These are phyloP conservation scores for Galago senegalensis DNA, from an alignment of 2,797 vertebrate genomes.

Conservation along the genomic window DNA sequence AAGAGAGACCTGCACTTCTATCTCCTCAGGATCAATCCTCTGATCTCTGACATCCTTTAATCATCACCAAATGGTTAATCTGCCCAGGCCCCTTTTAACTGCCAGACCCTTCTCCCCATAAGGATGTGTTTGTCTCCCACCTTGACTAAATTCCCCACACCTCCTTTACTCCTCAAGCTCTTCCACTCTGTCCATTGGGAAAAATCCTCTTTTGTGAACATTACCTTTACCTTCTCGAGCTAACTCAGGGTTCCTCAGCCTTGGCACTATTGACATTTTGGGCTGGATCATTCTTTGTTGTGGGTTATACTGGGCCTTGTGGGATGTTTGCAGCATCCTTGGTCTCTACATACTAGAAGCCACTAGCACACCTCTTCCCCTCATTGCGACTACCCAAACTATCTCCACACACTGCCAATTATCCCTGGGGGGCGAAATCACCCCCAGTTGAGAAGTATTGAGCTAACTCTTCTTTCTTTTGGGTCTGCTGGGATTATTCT, in stretches of 20 bases:
- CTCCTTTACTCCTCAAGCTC: not conserved
- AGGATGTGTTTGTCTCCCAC: not conserved
- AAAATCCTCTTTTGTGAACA: not conserved
- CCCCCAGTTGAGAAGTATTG: not conserved
- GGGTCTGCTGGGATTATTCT: not conserved
- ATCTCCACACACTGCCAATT: not conserved
- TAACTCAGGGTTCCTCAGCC: not conserved
- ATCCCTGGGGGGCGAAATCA: not conserved
- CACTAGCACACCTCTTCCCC: not conserved
- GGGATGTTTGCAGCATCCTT: not conserved
- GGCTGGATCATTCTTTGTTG: not conserved
- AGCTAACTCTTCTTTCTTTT: not conserved
- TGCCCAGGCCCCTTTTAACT: not conserved
- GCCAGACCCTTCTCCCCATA: not conserved
- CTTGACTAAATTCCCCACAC: not conserved
- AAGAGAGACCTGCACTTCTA: not conserved
- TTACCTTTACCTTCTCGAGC: not conserved
- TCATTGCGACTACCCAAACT: not conserved
- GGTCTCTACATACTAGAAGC: not conserved
- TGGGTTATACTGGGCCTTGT: not conserved
- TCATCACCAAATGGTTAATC: not conserved
- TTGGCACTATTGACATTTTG: not conserved
- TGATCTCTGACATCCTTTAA: not conserved
- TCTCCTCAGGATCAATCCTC: not conserved
- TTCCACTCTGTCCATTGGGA: not conserved